Base-by-base conservation (phyloP, 2,888 invertebrate species). In the Apocheima hispidaria region DNA sequence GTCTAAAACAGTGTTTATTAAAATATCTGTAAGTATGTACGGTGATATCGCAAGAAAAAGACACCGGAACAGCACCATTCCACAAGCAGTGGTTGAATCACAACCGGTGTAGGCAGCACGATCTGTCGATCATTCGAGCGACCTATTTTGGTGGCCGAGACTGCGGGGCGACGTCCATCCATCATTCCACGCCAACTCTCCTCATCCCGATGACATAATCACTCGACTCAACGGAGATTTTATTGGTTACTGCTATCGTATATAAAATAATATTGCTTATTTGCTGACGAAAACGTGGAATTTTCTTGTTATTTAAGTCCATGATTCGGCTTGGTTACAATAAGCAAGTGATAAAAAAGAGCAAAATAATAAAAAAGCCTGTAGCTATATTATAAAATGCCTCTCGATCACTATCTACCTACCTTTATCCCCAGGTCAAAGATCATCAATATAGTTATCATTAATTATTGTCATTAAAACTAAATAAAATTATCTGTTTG, bases 61-160 rank as follows among this genome's bases (percentile, higher is more conserved):
- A 35, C 21, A 10, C 9, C 16, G 36, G n/a, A 36, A 26, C 23
- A 14, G 16, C 38, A 28, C 3, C 43, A 28, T 20, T n/a, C 7
- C 36, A 53, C 16, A 28, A 9, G 4, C 36, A 40, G 6, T 16
- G 7, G 30, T 7, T 57, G 57, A 43, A 28, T 58, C 43, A 57
- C 10, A 26, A 28, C 5, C 20, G 14, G 41, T 33, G 18, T 49
- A 35, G 36, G 35, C 23, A 14, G 16, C 20, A 3, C 20, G 21
- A 28, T 9, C n/a, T 33, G 48, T 48, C 30, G 48, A 55, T 16
- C 30, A 46, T 0, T 23, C 16, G 23, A 41, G 28, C 44, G 44
- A 16, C 58, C 51, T 58, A 52, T 58, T 58, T 58, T 52, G 51
- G 58, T 46, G 16, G 5, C 26, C 50, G 51, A 58, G 58, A 58